Percentiles rank a stretch among this genome's conserved stretches.
These are phyloP conservation scores for Branchipolynoe longqiensis DNA, from an alignment of 2,888 invertebrate genomes.

Conservation along the genomic window DNA sequence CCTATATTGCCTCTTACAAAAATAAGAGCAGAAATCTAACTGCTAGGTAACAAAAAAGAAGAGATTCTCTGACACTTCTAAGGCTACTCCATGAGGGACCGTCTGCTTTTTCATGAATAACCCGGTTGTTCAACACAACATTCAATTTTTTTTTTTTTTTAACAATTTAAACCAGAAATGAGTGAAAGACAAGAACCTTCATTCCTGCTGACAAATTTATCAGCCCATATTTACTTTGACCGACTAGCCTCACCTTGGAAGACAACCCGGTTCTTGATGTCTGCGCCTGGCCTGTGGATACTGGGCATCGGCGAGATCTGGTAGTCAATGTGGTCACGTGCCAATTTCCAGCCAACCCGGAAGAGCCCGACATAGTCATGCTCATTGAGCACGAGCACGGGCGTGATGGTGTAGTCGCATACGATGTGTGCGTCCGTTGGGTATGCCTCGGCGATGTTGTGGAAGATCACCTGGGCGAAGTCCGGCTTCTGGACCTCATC, in stretches of 20 bases:
- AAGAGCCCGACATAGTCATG: slow-evolving; percentile 80
- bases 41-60: no score
- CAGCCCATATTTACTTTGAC: not conserved
- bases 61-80: no score
- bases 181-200: no score
- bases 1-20: no score
- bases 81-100: no score
- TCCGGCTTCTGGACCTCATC: slow-evolving; percentile 44
- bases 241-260: slow-evolving; percentile 72
- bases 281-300: slow-evolving; percentile 70
- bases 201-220: no score
- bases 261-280: slow-evolving; percentile 71
- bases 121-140: no score
- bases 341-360: slow-evolving; percentile 79
- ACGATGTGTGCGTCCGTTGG: slow-evolving; percentile 76
- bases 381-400: slow-evolving; percentile 70
- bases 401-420: slow-evolving; percentile 76
- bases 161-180: no score
- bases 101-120: no score
- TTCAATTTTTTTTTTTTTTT: no score
- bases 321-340: slow-evolving; percentile 75
- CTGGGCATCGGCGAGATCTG: slow-evolving; percentile 75
- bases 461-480: slow-evolving; percentile 77
- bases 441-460: slow-evolving; percentile 77
- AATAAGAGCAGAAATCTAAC: no score